Conservation (phyloP, 2,797 vertebrate genomes). For the Helarctos malayanus region DNA sequence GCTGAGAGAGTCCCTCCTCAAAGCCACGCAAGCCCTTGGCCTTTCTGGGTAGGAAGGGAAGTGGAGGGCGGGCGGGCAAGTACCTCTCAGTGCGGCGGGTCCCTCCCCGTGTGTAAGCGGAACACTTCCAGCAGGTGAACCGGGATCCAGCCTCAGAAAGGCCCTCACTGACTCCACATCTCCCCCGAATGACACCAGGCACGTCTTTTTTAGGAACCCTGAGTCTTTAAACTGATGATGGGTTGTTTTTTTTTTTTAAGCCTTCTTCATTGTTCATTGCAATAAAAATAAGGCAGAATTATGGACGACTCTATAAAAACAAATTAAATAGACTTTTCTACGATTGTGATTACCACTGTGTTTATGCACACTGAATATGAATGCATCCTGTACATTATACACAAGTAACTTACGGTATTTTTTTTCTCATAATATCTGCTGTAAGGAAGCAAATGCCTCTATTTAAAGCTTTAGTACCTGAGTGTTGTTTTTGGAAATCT, state of each 20-base stretch:
- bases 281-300: slow-evolving; percentile 49
- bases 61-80: not conserved
- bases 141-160: not conserved
- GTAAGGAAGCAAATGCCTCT: not conserved
- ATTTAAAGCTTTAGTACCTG: slow-evolving; percentile 53
- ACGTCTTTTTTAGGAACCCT: slow-evolving; percentile 26
- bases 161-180: not conserved
- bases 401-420: not conserved
- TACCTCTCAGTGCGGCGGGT: not conserved
- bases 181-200: not conserved
- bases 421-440: slow-evolving; percentile 34
- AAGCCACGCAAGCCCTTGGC: not conserved
- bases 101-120: not conserved
- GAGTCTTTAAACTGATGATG: slow-evolving; percentile 6
- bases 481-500: slow-evolving; percentile 29
- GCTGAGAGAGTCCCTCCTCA: not conserved
- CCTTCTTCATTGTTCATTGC: slow-evolving; percentile 19
- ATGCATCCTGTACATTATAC: not conserved
- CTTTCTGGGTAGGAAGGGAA: not conserved
- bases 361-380: not conserved
- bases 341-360: not conserved
- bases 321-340: slow-evolving; percentile 55
- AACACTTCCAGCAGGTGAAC: not conserved
- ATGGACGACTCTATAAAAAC: slow-evolving; percentile 15
- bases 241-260: slow-evolving; percentile 41